Base-by-base conservation (phyloP, 2,113 vertebrate species). In the Macrotus californicus region DNA sequence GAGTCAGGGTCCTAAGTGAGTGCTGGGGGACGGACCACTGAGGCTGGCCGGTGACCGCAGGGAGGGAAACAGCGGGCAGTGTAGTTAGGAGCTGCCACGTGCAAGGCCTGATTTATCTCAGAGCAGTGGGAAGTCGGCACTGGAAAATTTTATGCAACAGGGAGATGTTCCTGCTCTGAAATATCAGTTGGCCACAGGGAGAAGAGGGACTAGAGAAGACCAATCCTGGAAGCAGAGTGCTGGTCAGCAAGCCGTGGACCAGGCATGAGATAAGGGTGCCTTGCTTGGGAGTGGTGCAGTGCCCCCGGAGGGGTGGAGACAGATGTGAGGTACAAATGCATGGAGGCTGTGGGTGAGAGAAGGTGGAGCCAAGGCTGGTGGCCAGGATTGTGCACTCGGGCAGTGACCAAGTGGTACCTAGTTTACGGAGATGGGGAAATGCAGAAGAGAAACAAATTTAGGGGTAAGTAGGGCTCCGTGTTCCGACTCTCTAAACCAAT, bases 271-370 rank as follows among this genome's bases (percentile, higher is more conserved):
- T 0, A 34, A 46, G 54, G n/a, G 56, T 1, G 1, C 56, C 59
- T 22, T 13, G 80, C 21, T 13, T n/a, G 39, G 48, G 75, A 34
- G 11, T 1, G 7, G 69, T 0, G 26, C n/a, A 64, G 48, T 1
- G 10, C 9, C 7, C 56, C 19, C n/a, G 56, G 56, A 59, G 39
- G 34, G 29, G 31, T 21, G 12, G 5, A n/a, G 69, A 77, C 59
- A 54, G 3, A 14, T 39, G 7, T 0, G 5, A 56, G 52, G 21
- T 3, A 2, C 16, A 22, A 0, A 10, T 16, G 56, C 54, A 67
- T n/a, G 24, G 1, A 59, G 56, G 56, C 22, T 59, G 56, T 24
- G 56, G 56, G 56, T 10, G 22, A 59, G 22, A 59, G 56, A 59
- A 59, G 56, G 56, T 22, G 22, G 56, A 24, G 56, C 56, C 8